Evolutionary conservation across 2,888 invertebrate species (phyloP).

Genomic region (Lysandra bellargus): DNA sequence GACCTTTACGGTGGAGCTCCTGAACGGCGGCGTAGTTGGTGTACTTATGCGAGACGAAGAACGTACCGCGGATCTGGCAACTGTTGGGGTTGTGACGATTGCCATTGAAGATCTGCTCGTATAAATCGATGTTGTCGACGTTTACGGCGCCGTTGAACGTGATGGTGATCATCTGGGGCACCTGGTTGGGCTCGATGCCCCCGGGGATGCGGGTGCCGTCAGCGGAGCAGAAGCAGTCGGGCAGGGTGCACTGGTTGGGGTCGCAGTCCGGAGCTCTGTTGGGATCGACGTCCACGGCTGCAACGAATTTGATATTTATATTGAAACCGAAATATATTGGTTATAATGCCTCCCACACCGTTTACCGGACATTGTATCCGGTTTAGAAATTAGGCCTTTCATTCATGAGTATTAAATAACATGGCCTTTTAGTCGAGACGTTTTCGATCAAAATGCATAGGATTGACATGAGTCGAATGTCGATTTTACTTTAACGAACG

Average conservation of each 20-base stretch:
- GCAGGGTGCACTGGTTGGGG: conserved; percentile 91
- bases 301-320: conserved; percentile 46
- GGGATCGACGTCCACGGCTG: conserved; percentile 94
- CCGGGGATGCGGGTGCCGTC: conserved; percentile 95
- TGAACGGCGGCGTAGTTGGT: conserved; percentile 94
- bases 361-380: no score
- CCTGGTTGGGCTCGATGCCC: conserved; percentile 89
- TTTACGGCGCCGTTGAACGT: conserved; percentile 96
- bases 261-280: conserved; percentile 96
- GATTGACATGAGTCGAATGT: no score
- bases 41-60: conserved; percentile 96
- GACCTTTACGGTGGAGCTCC: conserved; percentile 92
- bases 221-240: conserved; percentile 96
- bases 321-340: not conserved
- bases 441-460: no score
- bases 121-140: conserved; percentile 94
- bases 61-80: conserved; percentile 93
- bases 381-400: not conserved
- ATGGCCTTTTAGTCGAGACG: no score
- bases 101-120: conserved; percentile 93
- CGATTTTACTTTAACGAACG: no score
- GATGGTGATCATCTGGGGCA: conserved; percentile 96
- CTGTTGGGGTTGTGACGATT: conserved; percentile 93
- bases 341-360: not conserved
- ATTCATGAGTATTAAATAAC: not conserved